These are phyloP conservation scores for Scaptodrosophila latifasciaeformis DNA, from an alignment of 2,888 invertebrate species.

Conservation along the genomic window DNA sequence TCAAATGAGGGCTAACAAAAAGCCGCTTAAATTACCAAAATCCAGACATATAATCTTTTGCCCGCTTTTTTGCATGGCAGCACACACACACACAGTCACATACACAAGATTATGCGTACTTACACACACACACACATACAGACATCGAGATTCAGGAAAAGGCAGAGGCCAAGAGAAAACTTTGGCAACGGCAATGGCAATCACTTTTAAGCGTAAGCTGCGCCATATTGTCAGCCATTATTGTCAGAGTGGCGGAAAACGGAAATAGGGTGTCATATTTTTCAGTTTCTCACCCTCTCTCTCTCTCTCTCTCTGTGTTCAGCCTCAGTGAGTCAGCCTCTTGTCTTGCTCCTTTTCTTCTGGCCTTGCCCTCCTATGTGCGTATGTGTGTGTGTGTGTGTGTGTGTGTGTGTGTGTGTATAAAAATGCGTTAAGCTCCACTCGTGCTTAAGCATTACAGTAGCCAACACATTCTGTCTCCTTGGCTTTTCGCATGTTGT, in stretches of 20 bases:
- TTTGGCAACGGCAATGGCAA: slow-evolving; percentile 34
- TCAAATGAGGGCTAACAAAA: too few relatives aligned
- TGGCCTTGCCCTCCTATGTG: slow-evolving; percentile 13
- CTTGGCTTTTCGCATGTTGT: too few relatives aligned
- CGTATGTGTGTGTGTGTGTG: background rate
- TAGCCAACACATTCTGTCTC: background rate
- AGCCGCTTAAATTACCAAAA: slow-evolving; percentile 56
- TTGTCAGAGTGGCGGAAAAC: slow-evolving; percentile 54
- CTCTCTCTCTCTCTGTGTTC: background rate
- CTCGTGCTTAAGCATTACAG: slow-evolving; percentile 39
- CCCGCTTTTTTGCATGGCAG: slow-evolving; percentile 34
- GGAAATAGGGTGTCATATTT: slow-evolving; percentile 60
- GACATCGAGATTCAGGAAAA: background rate
- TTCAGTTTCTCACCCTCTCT: slow-evolving; percentile 25
- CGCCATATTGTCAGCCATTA: slow-evolving; percentile 64
- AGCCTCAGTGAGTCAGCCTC: slow-evolving; percentile 12
- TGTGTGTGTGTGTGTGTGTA: slow-evolving; percentile 18
- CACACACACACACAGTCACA: slow-evolving; percentile 17
- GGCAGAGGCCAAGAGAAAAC: background rate
- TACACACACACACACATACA: slow-evolving; percentile 8
- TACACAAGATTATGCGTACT: slow-evolving; percentile 4
- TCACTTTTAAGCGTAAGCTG: slow-evolving; percentile 55
- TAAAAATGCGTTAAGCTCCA: slow-evolving; percentile 54
- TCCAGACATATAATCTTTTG: slow-evolving; percentile 54
- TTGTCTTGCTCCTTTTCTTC: too few relatives aligned